Percentiles rank a stretch among this genome's conserved stretches.
Conservation (phyloP, 2,888 invertebrate species). For the Acanthosepion pharaonis region DNA sequence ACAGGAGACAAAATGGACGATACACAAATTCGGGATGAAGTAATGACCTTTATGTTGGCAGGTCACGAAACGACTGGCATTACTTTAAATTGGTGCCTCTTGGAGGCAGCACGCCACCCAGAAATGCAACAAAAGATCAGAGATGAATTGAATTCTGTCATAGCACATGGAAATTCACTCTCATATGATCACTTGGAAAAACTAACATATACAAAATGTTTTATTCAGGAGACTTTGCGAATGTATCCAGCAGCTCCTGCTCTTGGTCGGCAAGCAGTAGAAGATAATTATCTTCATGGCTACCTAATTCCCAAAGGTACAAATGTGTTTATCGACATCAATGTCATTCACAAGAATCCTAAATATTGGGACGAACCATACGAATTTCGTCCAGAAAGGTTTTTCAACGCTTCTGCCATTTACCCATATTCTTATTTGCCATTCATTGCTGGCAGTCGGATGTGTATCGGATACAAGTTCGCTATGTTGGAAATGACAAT, state of each 20-base stretch:
- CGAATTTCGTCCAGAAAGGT: constrained; percentile 66
- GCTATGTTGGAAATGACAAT: constrained; percentile 65
- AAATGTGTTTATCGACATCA: constrained; percentile 66
- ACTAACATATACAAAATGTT: constrained; percentile 62
- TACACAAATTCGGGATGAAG: constrained; percentile 61
- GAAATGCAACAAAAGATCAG: constrained; percentile 63
- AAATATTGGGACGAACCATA: constrained; percentile 65
- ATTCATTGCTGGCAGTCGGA: constrained; percentile 66
- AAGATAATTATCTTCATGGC: constrained; percentile 60
- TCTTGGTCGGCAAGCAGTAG: constrained; percentile 58
- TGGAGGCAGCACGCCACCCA: constrained; percentile 62
- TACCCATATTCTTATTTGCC: constrained; percentile 63
- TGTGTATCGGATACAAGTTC: constrained; percentile 70
- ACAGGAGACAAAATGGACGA: constrained; percentile 57
- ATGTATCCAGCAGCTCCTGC: constrained; percentile 63
- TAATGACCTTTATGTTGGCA: constrained; percentile 67
- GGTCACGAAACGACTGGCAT: constrained; percentile 70
- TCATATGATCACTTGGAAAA: constrained; percentile 57
- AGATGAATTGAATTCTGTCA: constrained; percentile 16
- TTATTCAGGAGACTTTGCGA: constrained; percentile 68
- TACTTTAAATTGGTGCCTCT: constrained; percentile 63
- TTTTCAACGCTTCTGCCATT: constrained; percentile 53
- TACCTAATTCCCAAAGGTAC: constrained; percentile 67
- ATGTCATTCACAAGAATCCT: constrained; percentile 67
- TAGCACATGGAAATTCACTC: constrained; percentile 58